These are phyloP conservation scores for Antennarius maculatus DNA, from an alignment of 2,797 vertebrate genomes.

Conservation along the genomic window DNA sequence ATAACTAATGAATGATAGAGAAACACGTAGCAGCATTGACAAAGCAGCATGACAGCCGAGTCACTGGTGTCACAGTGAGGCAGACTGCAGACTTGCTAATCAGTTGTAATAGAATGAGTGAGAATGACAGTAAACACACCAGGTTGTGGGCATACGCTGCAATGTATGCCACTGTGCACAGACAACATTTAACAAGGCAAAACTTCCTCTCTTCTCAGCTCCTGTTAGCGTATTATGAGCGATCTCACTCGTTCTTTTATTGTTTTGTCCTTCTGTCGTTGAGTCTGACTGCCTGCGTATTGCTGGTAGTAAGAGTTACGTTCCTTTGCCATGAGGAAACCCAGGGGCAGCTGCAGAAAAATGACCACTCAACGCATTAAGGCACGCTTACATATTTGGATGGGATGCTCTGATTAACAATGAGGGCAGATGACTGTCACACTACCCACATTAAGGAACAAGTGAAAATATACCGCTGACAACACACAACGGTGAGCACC, in stretches of 20 bases:
- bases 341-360: conserved; percentile 29
- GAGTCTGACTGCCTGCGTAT: conserved; percentile 39
- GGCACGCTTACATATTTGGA: conserved; percentile 54
- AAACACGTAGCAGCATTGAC: conserved; percentile 7
- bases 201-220: conserved; percentile 34
- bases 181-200: conserved; percentile 38
- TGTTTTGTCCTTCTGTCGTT: conserved; percentile 34
- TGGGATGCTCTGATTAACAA: conserved; percentile 67
- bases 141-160: conserved; percentile 27
- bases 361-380: conserved; percentile 37
- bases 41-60: conserved; percentile 18
- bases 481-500: conserved; percentile 19
- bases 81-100: conserved; percentile 23
- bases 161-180: conserved; percentile 2
- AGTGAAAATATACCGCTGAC: conserved; percentile 52
- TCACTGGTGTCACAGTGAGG: conserved; percentile 32
- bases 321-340: conserved; percentile 26
- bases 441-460: conserved; percentile 43
- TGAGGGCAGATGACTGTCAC: conserved; percentile 51
- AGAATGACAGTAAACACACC: conserved; percentile 30
- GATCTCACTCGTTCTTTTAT: conserved; percentile 23
- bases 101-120: conserved; percentile 38
- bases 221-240: conserved; percentile 32
- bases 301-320: conserved; percentile 24
- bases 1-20: neutral